A percentile compares a stretch with the other conserved stretches of the same genome.
These are phyloP conservation scores for Imbricaverruca yamaguchii DNA, from an alignment of 2,888 invertebrate species.

Conservation along the genomic window DNA sequence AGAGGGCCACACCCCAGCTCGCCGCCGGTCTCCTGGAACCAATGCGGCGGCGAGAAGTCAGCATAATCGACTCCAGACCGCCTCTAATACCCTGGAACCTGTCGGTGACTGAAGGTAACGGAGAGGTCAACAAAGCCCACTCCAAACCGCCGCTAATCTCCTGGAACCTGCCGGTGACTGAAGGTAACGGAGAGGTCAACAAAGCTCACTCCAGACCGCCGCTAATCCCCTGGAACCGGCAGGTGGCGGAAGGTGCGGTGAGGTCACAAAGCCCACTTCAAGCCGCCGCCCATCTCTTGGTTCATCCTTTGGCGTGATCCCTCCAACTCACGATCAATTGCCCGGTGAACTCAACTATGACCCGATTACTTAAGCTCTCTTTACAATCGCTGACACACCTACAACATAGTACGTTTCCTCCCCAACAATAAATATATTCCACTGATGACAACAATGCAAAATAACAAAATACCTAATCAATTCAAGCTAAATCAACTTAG, in stretches of 20 bases:
- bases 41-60: slow-evolving; percentile 18
- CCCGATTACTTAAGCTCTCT: too few relatives aligned
- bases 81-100: slow-evolving; percentile 40
- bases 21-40: not conserved
- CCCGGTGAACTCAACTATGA: too few relatives aligned
- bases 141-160: slow-evolving; percentile 48
- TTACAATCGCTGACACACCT: too few relatives aligned
- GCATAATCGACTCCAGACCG: slow-evolving; percentile 29
- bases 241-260: not conserved
- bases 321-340: too few relatives aligned
- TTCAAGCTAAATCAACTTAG: too few relatives aligned
- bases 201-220: not conserved
- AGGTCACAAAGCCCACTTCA: not conserved
- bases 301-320: too few relatives aligned
- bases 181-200: not conserved
- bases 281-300: not conserved
- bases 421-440: too few relatives aligned
- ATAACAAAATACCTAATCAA: too few relatives aligned
- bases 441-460: too few relatives aligned
- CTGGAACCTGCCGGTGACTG: slow-evolving; percentile 58
- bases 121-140: not conserved
- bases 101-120: not conserved
- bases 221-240: slow-evolving; percentile 75
- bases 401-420: too few relatives aligned
- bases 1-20: not conserved